Evolutionary conservation across 2,888 invertebrate genomes (phyloP), one percentile per base, ranked within the genome.

Genomic region (Agrotis segetum): DNA sequence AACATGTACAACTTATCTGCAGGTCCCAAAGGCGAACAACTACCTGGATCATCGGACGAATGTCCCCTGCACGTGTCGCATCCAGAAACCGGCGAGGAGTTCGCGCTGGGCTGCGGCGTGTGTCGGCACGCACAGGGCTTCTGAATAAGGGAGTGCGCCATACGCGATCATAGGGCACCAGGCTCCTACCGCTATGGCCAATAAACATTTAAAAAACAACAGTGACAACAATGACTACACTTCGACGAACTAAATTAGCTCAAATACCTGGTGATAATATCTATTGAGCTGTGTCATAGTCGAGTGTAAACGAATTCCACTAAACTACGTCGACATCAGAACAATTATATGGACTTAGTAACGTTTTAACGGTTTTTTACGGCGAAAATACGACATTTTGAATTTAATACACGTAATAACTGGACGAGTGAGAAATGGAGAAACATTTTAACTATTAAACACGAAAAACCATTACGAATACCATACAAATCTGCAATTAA

Each of bases 41-140:
- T 99, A 82, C 98, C 99, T 79, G 99, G 99, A 14, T 87, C 94
- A 0, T 71, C 93, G 0, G 99, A 99, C 19, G 99, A 99, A 90
- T 99, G 99, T 90, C 99, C 99, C 0, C 96, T 99, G 47, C 99
- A 99, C 94, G 98, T 99, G 6, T 98, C 98, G 88, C 99, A 99
- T 96, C 99, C 99, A 46, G 97, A 99, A 7, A 99, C 99, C 0
- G 99, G 99, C 49, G 99, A 99, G 92, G 99, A 99, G 94, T 99
- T 99, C 94, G 99, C 99, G 61, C 97, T 99, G 59, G 99, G 99
- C 76, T 99, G 99, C 96, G 99, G 99, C 58, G 98, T 99, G 65
- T 99, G 99, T 91, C 97, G 99, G 58, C 99, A 99, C 96, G 92
- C 94, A 2, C 95, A 94, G 68, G 90, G 91, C 17, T 96, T 96